Conservation (phyloP, 2,797 vertebrate species). For the Pseudomugil tenellus region DNA sequence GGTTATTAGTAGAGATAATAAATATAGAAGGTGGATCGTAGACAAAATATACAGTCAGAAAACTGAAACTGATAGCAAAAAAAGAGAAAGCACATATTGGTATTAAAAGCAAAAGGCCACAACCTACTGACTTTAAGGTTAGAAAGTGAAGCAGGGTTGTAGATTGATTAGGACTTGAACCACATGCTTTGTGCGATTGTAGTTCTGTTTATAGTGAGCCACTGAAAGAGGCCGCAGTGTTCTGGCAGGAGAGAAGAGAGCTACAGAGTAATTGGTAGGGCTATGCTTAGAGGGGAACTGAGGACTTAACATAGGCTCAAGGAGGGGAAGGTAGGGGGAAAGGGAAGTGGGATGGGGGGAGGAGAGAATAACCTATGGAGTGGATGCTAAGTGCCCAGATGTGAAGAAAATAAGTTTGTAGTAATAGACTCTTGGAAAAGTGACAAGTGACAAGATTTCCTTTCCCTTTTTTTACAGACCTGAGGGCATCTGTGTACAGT, state of each 20-base stretch:
- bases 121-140: conserved; percentile 33
- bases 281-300: conserved; percentile 54
- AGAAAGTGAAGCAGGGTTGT: conserved; percentile 41
- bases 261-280: conserved; percentile 65
- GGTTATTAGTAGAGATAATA: conserved; percentile 11
- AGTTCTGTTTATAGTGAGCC: conserved; percentile 62
- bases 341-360: background rate
- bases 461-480: conserved; percentile 13
- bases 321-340: conserved; percentile 11
- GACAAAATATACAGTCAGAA: background rate
- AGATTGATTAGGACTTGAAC: conserved; percentile 69
- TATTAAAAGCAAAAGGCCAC: conserved; percentile 23
- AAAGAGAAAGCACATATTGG: conserved; percentile 15
- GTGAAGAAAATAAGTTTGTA: conserved; percentile 57
- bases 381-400: conserved; percentile 57
- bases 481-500: conserved; percentile 21
- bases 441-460: conserved; percentile 51
- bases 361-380: conserved; percentile 42
- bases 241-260: conserved; percentile 61
- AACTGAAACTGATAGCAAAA: background rate
- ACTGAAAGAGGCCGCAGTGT: conserved; percentile 65
- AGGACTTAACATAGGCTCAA: conserved; percentile 59
- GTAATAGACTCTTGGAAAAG: conserved; percentile 47
- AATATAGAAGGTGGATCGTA: conserved; percentile 6
- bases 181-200: conserved; percentile 63